Conservation (phyloP, 2,888 invertebrate species). For the Plusia festucae region DNA sequence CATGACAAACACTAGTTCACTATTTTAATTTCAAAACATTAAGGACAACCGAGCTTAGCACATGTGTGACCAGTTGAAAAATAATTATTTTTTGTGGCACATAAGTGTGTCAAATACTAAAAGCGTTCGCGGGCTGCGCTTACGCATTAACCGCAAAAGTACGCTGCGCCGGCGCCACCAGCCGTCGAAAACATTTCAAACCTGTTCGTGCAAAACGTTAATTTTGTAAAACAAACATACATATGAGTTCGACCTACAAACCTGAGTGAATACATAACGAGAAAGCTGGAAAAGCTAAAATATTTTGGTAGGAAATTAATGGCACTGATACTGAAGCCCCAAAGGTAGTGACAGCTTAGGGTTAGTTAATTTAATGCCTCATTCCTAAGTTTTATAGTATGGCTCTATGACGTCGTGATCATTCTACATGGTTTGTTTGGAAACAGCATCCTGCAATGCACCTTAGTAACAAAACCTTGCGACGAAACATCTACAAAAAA, state of each 20-base stretch:
- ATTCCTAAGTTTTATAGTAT: conserved; percentile 13
- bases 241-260: conserved; percentile 74
- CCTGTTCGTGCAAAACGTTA: conserved; percentile 79
- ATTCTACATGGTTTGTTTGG: background rate
- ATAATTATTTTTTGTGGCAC: conserved; percentile 56
- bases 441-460: background rate
- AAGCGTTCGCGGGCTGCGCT: conserved; percentile 73
- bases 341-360: conserved; percentile 36
- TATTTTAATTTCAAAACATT: conserved; percentile 51
- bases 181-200: conserved; percentile 75
- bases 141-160: conserved; percentile 83
- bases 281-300: conserved; percentile 80
- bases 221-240: conserved; percentile 81
- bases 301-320: conserved; percentile 66
- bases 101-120: conserved; percentile 85
- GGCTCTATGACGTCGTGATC: background rate
- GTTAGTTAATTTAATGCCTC: conserved; percentile 28
- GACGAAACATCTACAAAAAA: background rate
- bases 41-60: conserved; percentile 26
- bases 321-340: conserved; percentile 9
- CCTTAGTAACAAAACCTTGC: background rate
- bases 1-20: conserved; percentile 38
- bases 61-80: conserved; percentile 52
- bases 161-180: conserved; percentile 69
- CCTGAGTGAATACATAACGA: conserved; percentile 61